These are phyloP conservation scores for Neoascia interrupta DNA, from an alignment of 2,888 invertebrate genomes.

Conservation along the genomic window DNA sequence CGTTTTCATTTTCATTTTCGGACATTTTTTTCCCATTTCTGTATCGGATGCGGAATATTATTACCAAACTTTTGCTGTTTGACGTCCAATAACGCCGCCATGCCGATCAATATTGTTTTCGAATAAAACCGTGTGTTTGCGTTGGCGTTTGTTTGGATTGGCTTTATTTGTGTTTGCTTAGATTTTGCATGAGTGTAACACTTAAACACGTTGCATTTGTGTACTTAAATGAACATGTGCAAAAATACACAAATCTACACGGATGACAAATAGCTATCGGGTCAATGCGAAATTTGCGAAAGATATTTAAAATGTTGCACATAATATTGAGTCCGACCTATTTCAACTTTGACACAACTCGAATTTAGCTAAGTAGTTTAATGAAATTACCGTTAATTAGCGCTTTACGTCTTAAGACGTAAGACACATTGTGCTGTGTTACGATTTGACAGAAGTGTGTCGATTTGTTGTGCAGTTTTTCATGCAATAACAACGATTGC, in stretches of 20 bases:
- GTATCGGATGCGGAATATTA: conserved; percentile 19
- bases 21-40: conserved; percentile 7
- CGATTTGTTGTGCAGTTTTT: conserved; percentile 22
- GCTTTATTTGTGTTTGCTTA: background rate
- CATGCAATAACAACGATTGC: conserved; percentile 1
- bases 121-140: too few species aligned
- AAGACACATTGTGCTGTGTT: background rate
- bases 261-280: too few species aligned
- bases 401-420: background rate
- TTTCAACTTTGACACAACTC: background rate
- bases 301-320: background rate
- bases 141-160: conserved; percentile 4
- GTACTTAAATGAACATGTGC: too few species aligned
- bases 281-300: too few species aligned
- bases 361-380: background rate
- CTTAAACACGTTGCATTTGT: too few species aligned
- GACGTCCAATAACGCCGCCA: too few species aligned
- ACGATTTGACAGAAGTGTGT: background rate
- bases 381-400: conserved; percentile 27
- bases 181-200: too few species aligned
- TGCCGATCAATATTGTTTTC: background rate
- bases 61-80: conserved; percentile 5
- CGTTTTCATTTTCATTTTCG: conserved; percentile 40
- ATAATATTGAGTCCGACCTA: background rate
- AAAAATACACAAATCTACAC: too few species aligned